Evolutionary conservation across 2,113 vertebrate genomes (phyloP).

Genomic region (Cyanoramphus novaezelandiae): DNA sequence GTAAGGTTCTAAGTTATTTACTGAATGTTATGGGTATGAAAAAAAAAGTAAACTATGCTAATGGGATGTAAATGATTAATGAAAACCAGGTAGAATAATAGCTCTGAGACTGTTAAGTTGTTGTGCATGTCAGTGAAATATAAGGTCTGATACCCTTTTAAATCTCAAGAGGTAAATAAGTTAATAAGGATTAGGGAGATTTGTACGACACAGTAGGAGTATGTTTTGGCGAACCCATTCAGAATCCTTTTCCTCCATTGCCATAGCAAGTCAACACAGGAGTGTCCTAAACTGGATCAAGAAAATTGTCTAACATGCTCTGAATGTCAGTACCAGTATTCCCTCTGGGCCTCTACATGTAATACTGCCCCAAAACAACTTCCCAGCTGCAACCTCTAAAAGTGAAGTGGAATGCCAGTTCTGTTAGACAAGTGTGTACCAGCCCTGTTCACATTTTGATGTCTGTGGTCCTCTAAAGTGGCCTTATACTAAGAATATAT

Average conservation of each 20-base stretch:
- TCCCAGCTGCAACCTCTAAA: background rate
- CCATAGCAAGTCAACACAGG: background rate
- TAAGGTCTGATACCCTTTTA: background rate
- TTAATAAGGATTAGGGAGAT: background rate
- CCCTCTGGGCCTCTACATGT: background rate
- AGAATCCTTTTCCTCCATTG: background rate
- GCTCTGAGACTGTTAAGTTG: background rate
- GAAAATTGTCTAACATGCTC: background rate
- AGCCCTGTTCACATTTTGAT: background rate
- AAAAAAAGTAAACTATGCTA: background rate
- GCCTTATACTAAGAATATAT: background rate
- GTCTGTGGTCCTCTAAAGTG: background rate
- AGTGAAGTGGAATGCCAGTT: background rate
- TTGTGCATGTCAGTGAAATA: background rate
- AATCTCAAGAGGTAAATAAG: background rate
- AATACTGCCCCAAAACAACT: background rate
- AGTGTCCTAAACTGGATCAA: background rate
- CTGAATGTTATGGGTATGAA: background rate
- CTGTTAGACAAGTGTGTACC: background rate
- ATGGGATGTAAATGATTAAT: background rate
- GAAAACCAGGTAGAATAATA: background rate
- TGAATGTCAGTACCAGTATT: rapidly evolving
- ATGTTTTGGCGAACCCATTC: background rate
- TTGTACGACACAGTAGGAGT: background rate
- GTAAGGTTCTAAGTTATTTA: background rate